Percentiles rank a stretch among this genome's conserved stretches.
phyloP scores from a whole-genome alignment of 2,888 invertebrate species.

The Deroplatys truncata region DNA sequence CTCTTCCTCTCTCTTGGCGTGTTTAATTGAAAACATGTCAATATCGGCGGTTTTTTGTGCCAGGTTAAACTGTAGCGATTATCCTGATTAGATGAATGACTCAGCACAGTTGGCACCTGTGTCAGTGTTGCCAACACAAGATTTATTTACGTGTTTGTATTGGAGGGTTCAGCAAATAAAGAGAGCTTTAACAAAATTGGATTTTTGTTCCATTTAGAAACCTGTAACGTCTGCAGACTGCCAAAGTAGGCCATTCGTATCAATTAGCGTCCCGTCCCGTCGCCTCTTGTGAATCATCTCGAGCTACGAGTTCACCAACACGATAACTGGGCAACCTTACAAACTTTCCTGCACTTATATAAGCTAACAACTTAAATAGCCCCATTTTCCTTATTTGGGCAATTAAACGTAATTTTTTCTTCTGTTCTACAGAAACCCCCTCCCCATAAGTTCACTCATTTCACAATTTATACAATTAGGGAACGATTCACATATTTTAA shows the following conservation, averaged over 20 bases:
- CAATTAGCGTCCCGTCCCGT: no score
- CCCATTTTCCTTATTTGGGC: no score
- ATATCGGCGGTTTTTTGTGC: background rate
- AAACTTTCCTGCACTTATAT: no score
- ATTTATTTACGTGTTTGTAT: slow-evolving; percentile 19
- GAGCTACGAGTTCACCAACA: no score
- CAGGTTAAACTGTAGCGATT: background rate
- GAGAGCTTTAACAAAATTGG: slow-evolving; percentile 21
- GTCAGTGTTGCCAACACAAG: background rate
- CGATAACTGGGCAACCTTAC: no score
- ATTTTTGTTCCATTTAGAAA: slow-evolving; percentile 13
- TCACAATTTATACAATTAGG: no score
- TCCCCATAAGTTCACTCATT: no score
- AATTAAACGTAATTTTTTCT: no score
- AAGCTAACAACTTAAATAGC: no score
- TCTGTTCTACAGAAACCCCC: no score
- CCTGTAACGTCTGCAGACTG: background rate
- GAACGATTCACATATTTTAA: no score
- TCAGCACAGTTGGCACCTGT: background rate
- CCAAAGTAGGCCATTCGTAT: slow-evolving; percentile 12
- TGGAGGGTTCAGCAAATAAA: slow-evolving; percentile 18
- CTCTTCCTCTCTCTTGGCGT: background rate
- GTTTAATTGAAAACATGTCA: background rate
- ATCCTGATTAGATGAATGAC: background rate
- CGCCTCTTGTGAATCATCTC: no score